phyloP scores from a whole-genome alignment of 2,888 invertebrate species.

The Heterodera filipjevi region DNA sequence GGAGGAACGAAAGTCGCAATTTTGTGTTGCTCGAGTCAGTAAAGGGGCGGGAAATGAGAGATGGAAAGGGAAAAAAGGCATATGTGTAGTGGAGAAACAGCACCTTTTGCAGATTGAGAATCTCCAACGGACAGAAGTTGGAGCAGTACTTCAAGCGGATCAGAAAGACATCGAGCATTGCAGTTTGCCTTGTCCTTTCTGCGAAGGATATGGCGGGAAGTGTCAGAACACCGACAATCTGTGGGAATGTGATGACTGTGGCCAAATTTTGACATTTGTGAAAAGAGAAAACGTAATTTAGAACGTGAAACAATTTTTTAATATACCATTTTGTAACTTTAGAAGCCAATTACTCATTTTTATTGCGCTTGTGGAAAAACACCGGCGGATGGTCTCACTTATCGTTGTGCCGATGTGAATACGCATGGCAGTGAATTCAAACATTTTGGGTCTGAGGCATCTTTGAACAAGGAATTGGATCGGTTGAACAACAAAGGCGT shows the following conservation, averaged over 20 bases:
- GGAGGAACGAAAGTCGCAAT: no score
- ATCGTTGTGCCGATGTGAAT: neutral
- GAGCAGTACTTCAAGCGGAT: neutral
- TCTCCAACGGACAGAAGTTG: neutral
- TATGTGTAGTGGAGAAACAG: no score
- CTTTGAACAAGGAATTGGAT: neutral
- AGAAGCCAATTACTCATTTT: slow-evolving; percentile 7
- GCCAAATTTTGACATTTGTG: neutral
- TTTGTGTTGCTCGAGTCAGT: neutral
- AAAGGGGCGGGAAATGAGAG: no score
- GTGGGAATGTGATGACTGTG: neutral
- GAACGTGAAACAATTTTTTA: neutral
- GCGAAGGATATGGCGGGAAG: neutral
- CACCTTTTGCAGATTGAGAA: neutral
- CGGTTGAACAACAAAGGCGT: neutral
- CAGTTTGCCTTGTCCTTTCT: neutral
- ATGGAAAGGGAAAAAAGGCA: no score
- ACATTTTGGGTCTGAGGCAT: neutral
- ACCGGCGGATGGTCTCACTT: neutral
- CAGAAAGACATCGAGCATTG: neutral
- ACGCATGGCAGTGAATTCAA: neutral
- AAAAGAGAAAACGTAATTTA: neutral
- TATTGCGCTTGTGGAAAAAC: neutral
- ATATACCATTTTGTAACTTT: no score
- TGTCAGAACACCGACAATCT: neutral